Evolutionary conservation across 2,888 invertebrate species (phyloP), one percentile per base, ranked within the genome.

Genomic region (Adelognathus sp.): DNA sequence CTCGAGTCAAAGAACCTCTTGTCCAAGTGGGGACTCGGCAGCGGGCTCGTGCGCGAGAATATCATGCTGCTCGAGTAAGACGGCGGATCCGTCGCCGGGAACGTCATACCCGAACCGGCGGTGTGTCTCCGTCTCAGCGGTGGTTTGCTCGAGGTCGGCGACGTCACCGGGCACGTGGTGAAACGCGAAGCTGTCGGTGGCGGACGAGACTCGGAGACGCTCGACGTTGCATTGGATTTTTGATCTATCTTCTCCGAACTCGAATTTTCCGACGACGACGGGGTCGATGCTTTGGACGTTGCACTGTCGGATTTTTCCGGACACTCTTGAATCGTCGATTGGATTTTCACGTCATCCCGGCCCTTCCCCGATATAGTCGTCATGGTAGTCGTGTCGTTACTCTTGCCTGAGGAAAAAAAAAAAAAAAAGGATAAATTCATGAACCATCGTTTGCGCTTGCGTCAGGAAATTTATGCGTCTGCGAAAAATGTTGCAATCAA

Each of bases 1-100:
- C 96, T 96, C 84, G 95, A 95, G 92, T 97, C 97, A 89, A 97
- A 97, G 92, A 96, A 97, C 82, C 95, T 93, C 88, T 95, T 95
- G 91, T 96, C 96, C 81, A 95, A 93, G 91, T 97, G 97, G 1
- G 95, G 95, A 86, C 93, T 93, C 27, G 92, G 92, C 77, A 93
- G 86, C 1, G 93, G 92, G 46, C 93, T 92, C 56, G 91, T 90
- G 67, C 90, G 87, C 31, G 90, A 90, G 74, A 91, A 90, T 39
- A 90, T 87, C 90, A 90, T 90, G 74, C 91, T 90, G 81, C 79
- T 86, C n/a, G 89, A 90, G 73, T 90, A 89, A 4, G 86, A 86
- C n/a, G 91, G 91, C 2, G 90, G 90, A 83, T 91, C 91, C 14
- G 89, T 90, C 1, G 90, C 91, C 2, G 90, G 89, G 79, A 91